Conservation (phyloP, 2,113 vertebrate species). For the Fulmarus glacialis region DNA sequence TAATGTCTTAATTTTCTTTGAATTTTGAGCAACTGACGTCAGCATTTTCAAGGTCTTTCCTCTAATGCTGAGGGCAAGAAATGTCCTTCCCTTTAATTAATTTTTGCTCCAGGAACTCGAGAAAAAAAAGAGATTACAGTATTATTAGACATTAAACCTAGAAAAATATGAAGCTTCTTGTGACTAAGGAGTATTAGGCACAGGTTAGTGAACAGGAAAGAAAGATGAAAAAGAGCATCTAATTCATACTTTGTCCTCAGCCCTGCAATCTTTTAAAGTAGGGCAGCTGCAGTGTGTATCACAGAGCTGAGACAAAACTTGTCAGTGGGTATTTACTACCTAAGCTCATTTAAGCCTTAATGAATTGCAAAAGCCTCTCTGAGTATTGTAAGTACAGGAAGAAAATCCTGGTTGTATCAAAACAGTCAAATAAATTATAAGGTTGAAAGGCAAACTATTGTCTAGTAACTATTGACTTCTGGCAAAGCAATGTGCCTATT, state of each 20-base stretch:
- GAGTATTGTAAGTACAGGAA: not conserved
- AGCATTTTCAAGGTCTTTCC: not conserved
- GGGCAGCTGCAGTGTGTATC: not conserved
- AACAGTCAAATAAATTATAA: slow-evolving; percentile 27
- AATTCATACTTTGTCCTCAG: not conserved
- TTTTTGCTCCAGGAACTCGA: not conserved
- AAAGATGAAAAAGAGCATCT: not conserved
- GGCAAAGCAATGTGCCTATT: not conserved
- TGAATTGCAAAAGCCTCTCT: not conserved
- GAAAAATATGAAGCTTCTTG: not conserved
- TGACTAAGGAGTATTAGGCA: not conserved
- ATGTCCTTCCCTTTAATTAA: not conserved
- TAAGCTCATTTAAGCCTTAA: not conserved
- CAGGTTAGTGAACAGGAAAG: not conserved
- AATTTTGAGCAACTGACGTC: not conserved
- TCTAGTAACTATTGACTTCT: not conserved
- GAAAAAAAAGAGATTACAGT: not conserved
- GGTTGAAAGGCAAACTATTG: not conserved
- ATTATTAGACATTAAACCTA: not conserved
- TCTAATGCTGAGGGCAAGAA: not conserved
- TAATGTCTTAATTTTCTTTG: not conserved
- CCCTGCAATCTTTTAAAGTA: not conserved
- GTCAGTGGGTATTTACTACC: not conserved
- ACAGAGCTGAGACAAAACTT: not conserved
- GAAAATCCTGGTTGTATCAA: not conserved